A percentile compares a stretch with the other conserved stretches of the same genome.
phyloP scores from a whole-genome alignment of 2,888 invertebrate species.

The Stenodera caucasica region DNA sequence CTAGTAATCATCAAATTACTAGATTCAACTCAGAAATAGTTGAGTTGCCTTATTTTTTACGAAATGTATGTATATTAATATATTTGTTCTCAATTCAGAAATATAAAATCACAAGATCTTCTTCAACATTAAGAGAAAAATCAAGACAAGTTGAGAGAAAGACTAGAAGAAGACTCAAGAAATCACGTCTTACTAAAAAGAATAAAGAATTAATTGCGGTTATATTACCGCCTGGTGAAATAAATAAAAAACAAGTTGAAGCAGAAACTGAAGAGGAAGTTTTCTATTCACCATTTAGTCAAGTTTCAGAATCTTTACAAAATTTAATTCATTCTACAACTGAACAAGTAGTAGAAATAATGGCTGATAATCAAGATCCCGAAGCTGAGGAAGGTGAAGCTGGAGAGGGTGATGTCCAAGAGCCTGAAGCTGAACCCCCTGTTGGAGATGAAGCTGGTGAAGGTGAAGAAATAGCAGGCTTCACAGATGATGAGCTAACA shows the following conservation, averaged over 20 bases:
- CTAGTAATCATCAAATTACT: neutral
- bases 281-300: slow-evolving; percentile 40
- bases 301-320: slow-evolving; percentile 18
- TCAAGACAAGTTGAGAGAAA: neutral
- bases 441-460: slow-evolving; percentile 17
- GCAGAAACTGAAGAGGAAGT: slow-evolving; percentile 26
- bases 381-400: slow-evolving; percentile 29
- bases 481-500: slow-evolving; percentile 44
- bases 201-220: neutral
- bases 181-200: neutral
- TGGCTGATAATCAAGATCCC: too few species aligned
- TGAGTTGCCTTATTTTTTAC: neutral
- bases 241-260: neutral
- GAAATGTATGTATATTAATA: neutral
- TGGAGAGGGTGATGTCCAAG: slow-evolving; percentile 22
- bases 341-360: slow-evolving; percentile 15
- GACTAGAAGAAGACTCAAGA: neutral
- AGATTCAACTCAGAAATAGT: neutral
- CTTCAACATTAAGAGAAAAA: slow-evolving; percentile 4
- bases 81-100: neutral
- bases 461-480: slow-evolving; percentile 13
- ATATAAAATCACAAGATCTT: neutral
- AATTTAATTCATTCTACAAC: slow-evolving; percentile 4
- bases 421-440: too few species aligned
- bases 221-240: neutral